Base-by-base conservation (phyloP, 1,140 invertebrate genomes). In the Rhagoletis pomonella region DNA sequence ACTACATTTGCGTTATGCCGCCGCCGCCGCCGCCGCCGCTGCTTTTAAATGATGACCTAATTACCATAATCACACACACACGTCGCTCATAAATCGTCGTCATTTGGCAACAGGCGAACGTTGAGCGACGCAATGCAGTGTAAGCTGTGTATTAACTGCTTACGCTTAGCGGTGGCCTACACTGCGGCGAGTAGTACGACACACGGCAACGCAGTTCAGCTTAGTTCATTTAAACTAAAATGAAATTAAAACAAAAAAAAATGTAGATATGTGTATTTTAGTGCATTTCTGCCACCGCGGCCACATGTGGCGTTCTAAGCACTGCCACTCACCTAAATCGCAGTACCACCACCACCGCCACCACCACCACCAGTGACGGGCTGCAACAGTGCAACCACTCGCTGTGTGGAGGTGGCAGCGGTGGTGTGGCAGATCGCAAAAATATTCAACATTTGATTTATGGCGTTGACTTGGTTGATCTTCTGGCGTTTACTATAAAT, bases 51-150 rank as follows among this genome's bases (percentile, higher is more conserved):
- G 87, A 88, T 88, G 87, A 88, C 87, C 84, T 88, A 88, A 88
- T 88, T 88, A 88, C 87, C 87, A 88, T 86, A 88, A 88, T 88
- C 87, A 88, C 85, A 88, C 85, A n/a, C n/a, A 88, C 86, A 88
- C 65, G 87, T 86, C 65, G 62, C 84, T 77, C 84, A 86, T 88
- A 88, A 88, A 88, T 88, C 50, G 73, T 81, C 73, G 73, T 81
- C 73, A 81, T 50, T 29, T 81, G 73, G 73, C 73, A 81, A 17
- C 19, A 50, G n/a, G 73, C 73, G 47, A 50, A 81, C 69, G 14
- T 77, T 44, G 14, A 77, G 69, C 69, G 69, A 77, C 47, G 73
- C 47, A 81, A 81, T 50, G 73, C 73, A 81, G 47, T 2, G 64
- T 29, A 47, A 19, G 55, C 3, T 1, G 73, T 29, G 47, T 47